Evolutionary conservation across 2,888 invertebrate genomes (phyloP), one percentile per base, ranked within the genome.

Genomic region (Subacronicta megacephala): DNA sequence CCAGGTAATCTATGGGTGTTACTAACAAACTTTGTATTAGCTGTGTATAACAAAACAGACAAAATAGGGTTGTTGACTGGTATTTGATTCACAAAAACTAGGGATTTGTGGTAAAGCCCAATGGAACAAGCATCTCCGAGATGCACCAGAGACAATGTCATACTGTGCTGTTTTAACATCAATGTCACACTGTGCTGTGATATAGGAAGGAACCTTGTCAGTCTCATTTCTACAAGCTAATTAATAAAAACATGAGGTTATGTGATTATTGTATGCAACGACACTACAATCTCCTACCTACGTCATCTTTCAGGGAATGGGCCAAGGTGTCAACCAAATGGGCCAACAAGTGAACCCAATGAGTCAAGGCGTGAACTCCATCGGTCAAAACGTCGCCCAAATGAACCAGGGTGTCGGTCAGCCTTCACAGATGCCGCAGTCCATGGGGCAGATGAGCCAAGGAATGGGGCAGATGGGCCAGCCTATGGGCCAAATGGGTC

Each of bases 401-500:
- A 94, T 94, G 91, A 95, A 84, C 54, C 95, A 94, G 59, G 89
- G 89, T 1, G 93, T 94, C 2, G 90, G 89, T 0, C 94, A 94
- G 64, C 83, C 89, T 0, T 81, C 84, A 0, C 94, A 94, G 60
- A 92, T 94, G 88, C 85, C 88, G 0, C 93, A 93, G 63, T 83
- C 89, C 13, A 92, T 93, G 90, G 84, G 90, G 0, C 93, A 93
- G 65, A 93, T 93, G 93, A 80, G 83, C 35, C 94, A 94, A 53
- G 81, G 90, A 5, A 93, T 94, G 88, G 88, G 89, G 0, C 94
- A 94, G 44, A 94, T 94, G 93, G 86, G 91, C 1, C 95, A 94
- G 62, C 87, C 90, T 2, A 94, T 93, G 86, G 92, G 95, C 47
- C 95, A 96, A 76, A 91, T 95, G 94, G 88, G 89, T n/a, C 90